Conservation (phyloP, 2,888 invertebrate species). For the Halictus ligatus region DNA sequence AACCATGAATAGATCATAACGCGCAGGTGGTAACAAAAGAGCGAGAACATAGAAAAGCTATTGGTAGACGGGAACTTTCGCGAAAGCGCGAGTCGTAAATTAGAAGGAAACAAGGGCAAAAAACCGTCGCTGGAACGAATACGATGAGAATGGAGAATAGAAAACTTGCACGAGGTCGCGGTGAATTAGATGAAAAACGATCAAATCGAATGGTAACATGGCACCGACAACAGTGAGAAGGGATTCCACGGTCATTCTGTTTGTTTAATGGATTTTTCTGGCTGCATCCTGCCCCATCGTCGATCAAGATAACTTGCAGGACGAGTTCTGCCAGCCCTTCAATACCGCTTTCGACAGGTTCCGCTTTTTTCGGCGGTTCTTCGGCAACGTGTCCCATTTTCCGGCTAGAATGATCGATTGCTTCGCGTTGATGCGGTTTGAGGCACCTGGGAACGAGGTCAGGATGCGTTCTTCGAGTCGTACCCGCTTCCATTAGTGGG, state of each 20-base stretch:
- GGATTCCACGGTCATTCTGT: neutral
- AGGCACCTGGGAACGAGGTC: conserved; percentile 11
- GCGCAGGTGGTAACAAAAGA: neutral
- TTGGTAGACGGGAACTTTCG: neutral
- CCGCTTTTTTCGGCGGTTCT: neutral
- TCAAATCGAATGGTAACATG: neutral
- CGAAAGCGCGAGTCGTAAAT: neutral
- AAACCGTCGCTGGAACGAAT: neutral
- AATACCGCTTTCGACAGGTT: neutral
- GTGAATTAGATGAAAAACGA: neutral
- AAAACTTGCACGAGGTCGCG: neutral
- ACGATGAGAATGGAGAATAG: neutral
- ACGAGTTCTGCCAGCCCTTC: neutral
- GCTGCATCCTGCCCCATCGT: neutral
- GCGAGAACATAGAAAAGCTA: neutral
- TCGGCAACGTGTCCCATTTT: neutral
- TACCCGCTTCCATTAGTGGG: neutral
- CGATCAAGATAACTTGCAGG: neutral
- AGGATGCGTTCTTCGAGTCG: neutral
- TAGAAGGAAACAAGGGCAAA: neutral
- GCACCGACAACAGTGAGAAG: neutral
- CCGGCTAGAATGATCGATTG: conserved; percentile 7
- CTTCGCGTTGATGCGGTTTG: neutral
- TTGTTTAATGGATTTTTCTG: conserved; percentile 2
- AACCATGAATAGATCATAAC: neutral